Percentiles rank a stretch among this genome's conserved stretches.
These are phyloP conservation scores for Resseliella maxima DNA, from an alignment of 2,888 invertebrate genomes.

Conservation along the genomic window DNA sequence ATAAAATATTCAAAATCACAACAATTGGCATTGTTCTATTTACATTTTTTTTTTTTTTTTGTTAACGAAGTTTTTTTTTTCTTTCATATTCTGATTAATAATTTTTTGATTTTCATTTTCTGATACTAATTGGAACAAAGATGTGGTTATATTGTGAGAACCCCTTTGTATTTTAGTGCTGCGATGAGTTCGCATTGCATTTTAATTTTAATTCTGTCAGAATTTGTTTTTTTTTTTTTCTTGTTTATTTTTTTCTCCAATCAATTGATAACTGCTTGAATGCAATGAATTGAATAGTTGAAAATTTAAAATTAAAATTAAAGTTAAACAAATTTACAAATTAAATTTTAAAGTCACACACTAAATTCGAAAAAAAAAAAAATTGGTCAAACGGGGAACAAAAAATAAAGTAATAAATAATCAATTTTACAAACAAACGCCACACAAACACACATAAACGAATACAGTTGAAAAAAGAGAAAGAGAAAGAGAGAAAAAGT, in stretches of 20 bases:
- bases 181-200: background rate
- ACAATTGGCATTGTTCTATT: background rate
- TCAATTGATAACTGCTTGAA: constrained; percentile 25
- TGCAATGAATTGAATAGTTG: background rate
- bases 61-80: background rate
- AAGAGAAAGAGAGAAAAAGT: background rate
- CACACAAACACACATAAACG: background rate
- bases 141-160: too few species aligned
- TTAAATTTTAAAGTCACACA: background rate
- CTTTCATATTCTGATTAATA: background rate
- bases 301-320: background rate
- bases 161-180: background rate
- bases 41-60: background rate
- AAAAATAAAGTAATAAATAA: background rate
- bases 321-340: too few species aligned
- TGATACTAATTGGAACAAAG: background rate
- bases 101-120: background rate
- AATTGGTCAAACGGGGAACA: background rate
- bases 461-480: too few species aligned
- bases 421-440: background rate
- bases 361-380: background rate
- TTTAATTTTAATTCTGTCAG: background rate
- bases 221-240: background rate
- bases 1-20: background rate
- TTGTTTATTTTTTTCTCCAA: background rate